Base-by-base conservation (phyloP, 2,888 invertebrate species). In the Eulithis testata region DNA sequence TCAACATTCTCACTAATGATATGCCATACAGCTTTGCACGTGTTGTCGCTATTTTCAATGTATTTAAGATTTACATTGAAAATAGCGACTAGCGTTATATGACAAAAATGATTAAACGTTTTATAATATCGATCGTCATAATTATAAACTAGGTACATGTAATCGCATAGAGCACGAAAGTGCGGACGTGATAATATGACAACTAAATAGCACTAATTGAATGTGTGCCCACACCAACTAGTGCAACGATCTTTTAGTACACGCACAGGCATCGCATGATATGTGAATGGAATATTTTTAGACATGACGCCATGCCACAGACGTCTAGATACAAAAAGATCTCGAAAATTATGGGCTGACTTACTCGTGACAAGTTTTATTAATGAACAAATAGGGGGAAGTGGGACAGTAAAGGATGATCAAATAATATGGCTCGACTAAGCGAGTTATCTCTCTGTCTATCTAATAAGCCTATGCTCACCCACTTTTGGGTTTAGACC, bases 121-220 rank as follows among this genome's bases (percentile, higher is more conserved):
- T 67, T 36, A 49, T 58, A 31, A 55, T 53, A 45, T 40, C 14
- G 37, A 66, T 68, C 57, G 53, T 58, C 65, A 63, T 62, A 50
- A 52, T 8, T 12, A 49, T 9, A 40, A 47, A 65, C 58, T 53
- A 51, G 6, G 11, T 54, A 21, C 21, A 58, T 50, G 57, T 44
- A 66, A 53, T 55, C 49, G 49, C 45, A 63, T 57, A 64, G 47
- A 47, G 53, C 49, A 72, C 71, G 60, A 71, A 74, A 74, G 69
- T 75, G 72, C 77, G 76, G 75, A 77, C 81, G 77, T 79, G 77
- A 78, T 76, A 74, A 77, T 79, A 80, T 76, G 77, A 75, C 69
- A 72, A 72, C 64, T 71, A 77, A 85, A 79, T 79, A 79, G 76
- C 77, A 76, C 82, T 84, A 85, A 86, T 85, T 83, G 73, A 81